A percentile compares a stretch with the other conserved stretches of the same genome.
Evolutionary conservation across 2,797 vertebrate genomes (phyloP).

Genomic region (Lophotriccus pileatus): DNA sequence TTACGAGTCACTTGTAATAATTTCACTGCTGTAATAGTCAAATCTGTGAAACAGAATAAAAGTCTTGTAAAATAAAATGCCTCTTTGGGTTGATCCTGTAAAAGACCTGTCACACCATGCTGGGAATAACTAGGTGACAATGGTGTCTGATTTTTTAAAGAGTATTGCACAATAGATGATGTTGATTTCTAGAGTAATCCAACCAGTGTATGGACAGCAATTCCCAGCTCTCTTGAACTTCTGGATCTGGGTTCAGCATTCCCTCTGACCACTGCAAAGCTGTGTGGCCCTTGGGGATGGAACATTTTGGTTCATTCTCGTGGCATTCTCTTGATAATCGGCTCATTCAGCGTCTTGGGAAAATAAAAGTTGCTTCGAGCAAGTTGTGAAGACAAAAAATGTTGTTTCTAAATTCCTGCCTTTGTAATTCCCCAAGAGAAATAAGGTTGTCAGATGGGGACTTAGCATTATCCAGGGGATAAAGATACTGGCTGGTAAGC

Average conservation of each 20-base stretch:
- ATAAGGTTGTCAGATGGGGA: neutral
- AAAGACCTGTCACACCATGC: neutral
- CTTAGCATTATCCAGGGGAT: conserved; percentile 47
- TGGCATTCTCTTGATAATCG: neutral
- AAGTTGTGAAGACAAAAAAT: conserved; percentile 10
- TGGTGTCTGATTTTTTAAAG: neutral
- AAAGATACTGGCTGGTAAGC: conserved; percentile 43
- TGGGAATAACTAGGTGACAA: neutral
- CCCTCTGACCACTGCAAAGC: neutral
- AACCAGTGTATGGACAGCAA: neutral
- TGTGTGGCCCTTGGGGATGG: neutral
- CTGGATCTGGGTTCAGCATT: neutral
- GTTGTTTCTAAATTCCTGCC: conserved; percentile 34
- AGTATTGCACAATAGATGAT: neutral
- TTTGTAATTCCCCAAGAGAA: conserved; percentile 37
- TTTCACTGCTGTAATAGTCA: conserved; percentile 76
- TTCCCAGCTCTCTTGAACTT: neutral
- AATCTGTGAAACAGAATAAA: conserved; percentile 77
- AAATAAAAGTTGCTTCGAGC: neutral
- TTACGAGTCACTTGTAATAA: conserved; percentile 72
- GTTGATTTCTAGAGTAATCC: conserved; percentile 1
- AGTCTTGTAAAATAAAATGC: conserved; percentile 72
- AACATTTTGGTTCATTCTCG: neutral
- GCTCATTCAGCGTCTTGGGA: neutral
- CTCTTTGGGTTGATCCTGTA: conserved; percentile 35